Percentiles rank a stretch among this genome's conserved stretches.
Evolutionary conservation across 2,888 invertebrate species (phyloP).

Genomic region (Brenthis daphne): DNA sequence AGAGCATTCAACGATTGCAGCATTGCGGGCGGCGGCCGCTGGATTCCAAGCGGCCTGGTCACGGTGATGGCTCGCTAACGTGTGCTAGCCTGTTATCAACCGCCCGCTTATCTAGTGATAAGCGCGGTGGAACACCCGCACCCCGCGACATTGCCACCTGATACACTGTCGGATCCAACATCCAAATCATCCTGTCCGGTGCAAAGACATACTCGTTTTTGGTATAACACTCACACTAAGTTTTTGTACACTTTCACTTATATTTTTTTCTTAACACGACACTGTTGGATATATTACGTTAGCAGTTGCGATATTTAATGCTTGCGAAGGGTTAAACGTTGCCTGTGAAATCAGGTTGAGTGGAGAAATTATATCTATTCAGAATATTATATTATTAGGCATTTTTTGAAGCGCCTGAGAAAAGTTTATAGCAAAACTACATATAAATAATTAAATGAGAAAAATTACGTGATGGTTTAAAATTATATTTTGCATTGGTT

Average conservation of each 20-base stretch:
- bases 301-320: constrained; percentile 57
- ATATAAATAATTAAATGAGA: not conserved
- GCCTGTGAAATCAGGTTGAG: not conserved
- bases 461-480: not conserved
- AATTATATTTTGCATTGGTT: too few species aligned
- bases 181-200: constrained; percentile 75
- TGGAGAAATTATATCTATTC: not conserved
- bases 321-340: not conserved
- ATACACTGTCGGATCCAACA: constrained; percentile 56
- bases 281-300: constrained; percentile 32
- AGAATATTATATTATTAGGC: not conserved
- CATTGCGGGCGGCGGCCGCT: constrained; percentile 86
- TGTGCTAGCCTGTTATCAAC: constrained; percentile 61
- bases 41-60: constrained; percentile 71
- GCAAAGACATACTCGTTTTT: constrained; percentile 59
- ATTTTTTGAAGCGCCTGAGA: constrained; percentile 8
- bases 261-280: constrained; percentile 19
- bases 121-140: constrained; percentile 78
- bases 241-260: constrained; percentile 47
- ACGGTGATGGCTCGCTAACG: constrained; percentile 71
- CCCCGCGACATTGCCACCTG: constrained; percentile 80
- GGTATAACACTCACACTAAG: constrained; percentile 42
- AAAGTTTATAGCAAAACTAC: not conserved
- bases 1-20: constrained; percentile 93
- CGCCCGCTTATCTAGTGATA: constrained; percentile 79